Evolutionary conservation across 2,797 vertebrate species (phyloP).

Genomic region (Morus bassanus): DNA sequence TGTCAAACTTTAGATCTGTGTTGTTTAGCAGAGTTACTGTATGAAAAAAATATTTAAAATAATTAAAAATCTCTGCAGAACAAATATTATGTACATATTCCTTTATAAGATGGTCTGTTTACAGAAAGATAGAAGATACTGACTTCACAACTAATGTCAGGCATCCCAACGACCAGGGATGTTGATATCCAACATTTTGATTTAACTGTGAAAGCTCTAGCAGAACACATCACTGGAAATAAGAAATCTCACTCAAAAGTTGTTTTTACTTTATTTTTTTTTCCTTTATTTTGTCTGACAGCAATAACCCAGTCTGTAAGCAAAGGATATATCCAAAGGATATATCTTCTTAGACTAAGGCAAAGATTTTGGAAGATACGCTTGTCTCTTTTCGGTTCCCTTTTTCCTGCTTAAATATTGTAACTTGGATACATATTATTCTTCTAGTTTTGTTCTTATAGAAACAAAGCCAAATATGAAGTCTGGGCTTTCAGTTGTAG

Average conservation of each 20-base stretch:
- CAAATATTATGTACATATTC: neutral
- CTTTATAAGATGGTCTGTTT: neutral
- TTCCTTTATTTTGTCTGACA: neutral
- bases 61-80: neutral
- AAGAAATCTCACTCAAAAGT: neutral
- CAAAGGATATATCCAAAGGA: neutral
- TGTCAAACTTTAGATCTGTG: neutral
- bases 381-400: rapidly evolving
- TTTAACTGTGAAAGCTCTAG: neutral
- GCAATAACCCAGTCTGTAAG: neutral
- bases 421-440: neutral
- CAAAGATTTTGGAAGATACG: neutral
- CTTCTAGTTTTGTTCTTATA: neutral
- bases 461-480: neutral
- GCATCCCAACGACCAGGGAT: neutral
- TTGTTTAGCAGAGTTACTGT: neutral
- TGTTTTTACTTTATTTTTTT: neutral
- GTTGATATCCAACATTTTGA: neutral
- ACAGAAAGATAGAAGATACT: neutral
- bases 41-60: neutral
- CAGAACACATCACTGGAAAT: neutral
- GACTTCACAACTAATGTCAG: neutral
- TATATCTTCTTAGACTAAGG: neutral
- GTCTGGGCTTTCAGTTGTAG: neutral
- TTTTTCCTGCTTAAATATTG: neutral